Base-by-base conservation (phyloP, 2,797 vertebrate species). In the Tenualosa thibaudeaui region DNA sequence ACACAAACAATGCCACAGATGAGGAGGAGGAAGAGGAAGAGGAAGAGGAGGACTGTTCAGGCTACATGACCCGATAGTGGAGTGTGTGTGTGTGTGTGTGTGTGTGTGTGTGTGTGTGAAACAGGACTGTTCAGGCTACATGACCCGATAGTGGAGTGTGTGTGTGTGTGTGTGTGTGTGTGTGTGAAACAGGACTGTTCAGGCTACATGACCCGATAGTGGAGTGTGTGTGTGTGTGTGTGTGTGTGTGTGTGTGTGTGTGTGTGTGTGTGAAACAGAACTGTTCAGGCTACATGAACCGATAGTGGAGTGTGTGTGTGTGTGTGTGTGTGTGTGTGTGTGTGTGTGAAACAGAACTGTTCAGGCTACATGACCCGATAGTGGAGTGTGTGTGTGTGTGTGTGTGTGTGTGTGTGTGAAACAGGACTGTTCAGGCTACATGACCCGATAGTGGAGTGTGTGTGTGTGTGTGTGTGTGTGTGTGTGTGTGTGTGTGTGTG, bases 51-150 rank as follows among this genome's bases (percentile, higher is more conserved):
- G 26, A 19, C 15, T 22, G 15, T 15, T 43, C 68, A 5, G 68
- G 68, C 37, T 75, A 75, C 31, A 75, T 75, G 68, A 75, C 68
- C 68, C 68, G 68, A 75, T 43, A 31, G 15, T 71, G 65, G 1
- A 24, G 58, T 62, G n/a, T 62, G 58, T 62, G 22, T 60, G n/a
- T 60, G 58, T 60, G 58, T 60, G 58, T 60, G 58, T 7, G 58
- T 24, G n/a, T n/a, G 58, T 62, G n/a, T 62, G 58, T 62, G 22
- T n/a, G 56, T 19, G 56, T 5, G 56, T 5, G 56, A 56, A 22
- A 56, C 3, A 51, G 50, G n/a, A 62, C 58, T 24, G 22, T n/a
- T 24, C 6, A 9, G 6, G 7, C 1, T 62, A 24, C 58, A 62
- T 51, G 53, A 54, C 53, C 53, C 53, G 10, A 54, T 13, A 17